Base-by-base conservation (phyloP, 2,888 invertebrate genomes). In the Sinopyrophorus schimmeli region DNA sequence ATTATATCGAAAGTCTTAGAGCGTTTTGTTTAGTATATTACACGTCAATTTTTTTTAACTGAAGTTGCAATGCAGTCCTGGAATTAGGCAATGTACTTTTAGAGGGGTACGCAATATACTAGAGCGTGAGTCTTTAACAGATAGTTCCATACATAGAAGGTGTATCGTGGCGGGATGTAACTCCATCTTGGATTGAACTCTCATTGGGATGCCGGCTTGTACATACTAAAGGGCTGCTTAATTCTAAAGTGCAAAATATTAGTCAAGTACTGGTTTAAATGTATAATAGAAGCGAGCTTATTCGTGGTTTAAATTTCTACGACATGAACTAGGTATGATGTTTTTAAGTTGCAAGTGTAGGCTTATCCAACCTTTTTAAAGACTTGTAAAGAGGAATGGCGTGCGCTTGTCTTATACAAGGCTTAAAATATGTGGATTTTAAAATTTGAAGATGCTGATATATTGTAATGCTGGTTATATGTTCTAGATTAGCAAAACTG, bases 111-210 rank as follows among this genome's bases (percentile, higher is more conserved):
- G 66, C 68, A 65, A 66, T 74, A 73, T 74, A 74, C 74, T 66
- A 67, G 66, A 71, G 68, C 70, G 71, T 70, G 70, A 66, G 65
- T 64, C 67, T 67, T 58, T 55, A 47, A 47, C 53, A 55, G 57
- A 61, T 58, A 56, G 55, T 47, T 44, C 37, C 42, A 44, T 53
- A 28, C 59, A 69, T 71, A 72, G 70, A 69, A 72, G 74, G 74
- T 75, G 74, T 74, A 72, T 73, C 75, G 76, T 77, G 79, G 78
- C 78, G 78, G 82, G 80, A 81, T 80, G 82, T 81, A 81, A 83
- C 82, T 85, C 86, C 86, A 86, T 86, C 84, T 86, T 86, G 86
- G 80, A 84, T 81, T 81, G 80, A 79, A 77, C 78, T 82, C 80
- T 68, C 65, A 64, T 78, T 80, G 76, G 80, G 81, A 84, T 84